Conservation (phyloP, 2,113 vertebrate genomes). For the Pampusana beccarii region DNA sequence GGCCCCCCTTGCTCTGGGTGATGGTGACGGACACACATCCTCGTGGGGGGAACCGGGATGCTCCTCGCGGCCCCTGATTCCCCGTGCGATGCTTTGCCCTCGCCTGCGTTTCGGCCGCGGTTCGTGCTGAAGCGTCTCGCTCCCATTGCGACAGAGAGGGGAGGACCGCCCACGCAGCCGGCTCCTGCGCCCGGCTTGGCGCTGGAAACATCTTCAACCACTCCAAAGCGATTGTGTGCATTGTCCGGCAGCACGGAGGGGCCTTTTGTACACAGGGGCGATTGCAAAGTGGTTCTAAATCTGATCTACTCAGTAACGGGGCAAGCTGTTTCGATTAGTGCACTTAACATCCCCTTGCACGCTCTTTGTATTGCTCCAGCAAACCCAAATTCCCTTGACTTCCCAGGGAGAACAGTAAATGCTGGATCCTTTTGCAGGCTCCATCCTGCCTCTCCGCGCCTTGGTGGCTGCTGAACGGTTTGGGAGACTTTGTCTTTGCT, state of each 20-base stretch:
- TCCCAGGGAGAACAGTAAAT: not conserved
- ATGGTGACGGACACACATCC: not conserved
- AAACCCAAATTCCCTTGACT: not conserved
- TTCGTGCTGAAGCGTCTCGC: not conserved
- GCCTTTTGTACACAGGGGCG: not conserved
- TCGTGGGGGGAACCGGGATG: not conserved
- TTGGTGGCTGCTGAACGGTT: not conserved
- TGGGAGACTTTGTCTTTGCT: not conserved
- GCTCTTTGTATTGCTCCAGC: not conserved
- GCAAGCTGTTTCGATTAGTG: not conserved
- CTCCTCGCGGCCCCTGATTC: not conserved
- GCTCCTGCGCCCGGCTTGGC: not conserved
- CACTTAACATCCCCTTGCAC: not conserved
- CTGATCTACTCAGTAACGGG: not conserved
- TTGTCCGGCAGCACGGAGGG: not conserved
- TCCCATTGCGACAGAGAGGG: not conserved
- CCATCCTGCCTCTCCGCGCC: not conserved
- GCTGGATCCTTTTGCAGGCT: not conserved
- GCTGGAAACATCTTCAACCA: constrained; percentile 39
- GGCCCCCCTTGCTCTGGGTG: not conserved
- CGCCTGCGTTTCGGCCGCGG: not conserved
- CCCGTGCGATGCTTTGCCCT: not conserved
- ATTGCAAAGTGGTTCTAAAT: not conserved
- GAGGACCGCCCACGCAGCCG: not conserved
- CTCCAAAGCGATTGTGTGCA: not conserved